These are phyloP conservation scores for Myxocyprinus asiaticus DNA, from an alignment of 2,113 vertebrate species.

Conservation along the genomic window DNA sequence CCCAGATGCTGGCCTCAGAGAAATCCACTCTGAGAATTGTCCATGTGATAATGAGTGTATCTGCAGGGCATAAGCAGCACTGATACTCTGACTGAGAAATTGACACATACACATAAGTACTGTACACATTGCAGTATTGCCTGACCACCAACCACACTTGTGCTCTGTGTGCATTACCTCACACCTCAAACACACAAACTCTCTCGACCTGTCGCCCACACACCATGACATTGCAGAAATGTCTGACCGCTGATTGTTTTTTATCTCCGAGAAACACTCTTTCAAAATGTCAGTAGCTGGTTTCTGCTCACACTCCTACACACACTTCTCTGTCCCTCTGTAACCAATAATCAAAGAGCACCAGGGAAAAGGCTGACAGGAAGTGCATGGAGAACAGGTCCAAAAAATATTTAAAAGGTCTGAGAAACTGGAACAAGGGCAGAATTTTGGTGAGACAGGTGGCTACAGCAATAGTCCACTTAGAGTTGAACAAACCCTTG, in stretches of 20 bases:
- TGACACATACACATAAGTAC: background rate
- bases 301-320: constrained; percentile 19
- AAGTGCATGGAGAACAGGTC: constrained; percentile 6
- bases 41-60: background rate
- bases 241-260: background rate
- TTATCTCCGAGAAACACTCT: background rate
- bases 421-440: background rate
- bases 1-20: background rate
- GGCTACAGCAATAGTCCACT: too few relatives aligned
- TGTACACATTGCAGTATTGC: background rate
- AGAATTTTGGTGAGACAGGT: too few relatives aligned
- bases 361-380: background rate
- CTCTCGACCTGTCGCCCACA: background rate
- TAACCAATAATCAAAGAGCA: constrained; percentile 12
- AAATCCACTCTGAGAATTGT: background rate
- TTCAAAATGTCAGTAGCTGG: background rate
- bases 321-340: background rate
- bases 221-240: background rate
- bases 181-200: background rate
- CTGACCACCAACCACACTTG: background rate
- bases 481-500: too few relatives aligned
- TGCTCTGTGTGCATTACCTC: background rate
- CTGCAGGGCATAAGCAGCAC: background rate
- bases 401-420: background rate
- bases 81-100: background rate